Base-by-base conservation (phyloP, 1,140 invertebrate genomes). In the Hyposmocoma kahamanoa region DNA sequence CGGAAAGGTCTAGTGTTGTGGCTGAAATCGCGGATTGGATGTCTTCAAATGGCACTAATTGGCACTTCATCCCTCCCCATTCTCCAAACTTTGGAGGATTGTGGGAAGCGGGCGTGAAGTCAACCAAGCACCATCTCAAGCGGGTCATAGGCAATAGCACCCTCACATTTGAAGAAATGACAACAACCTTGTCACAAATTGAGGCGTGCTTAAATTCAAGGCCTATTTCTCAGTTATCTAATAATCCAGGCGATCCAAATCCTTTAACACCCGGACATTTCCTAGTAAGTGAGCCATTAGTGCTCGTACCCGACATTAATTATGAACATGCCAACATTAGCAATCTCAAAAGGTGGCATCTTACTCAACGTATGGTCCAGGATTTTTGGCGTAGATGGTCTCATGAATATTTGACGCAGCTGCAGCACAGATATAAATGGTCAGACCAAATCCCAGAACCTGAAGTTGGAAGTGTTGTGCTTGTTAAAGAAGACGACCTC, bases 261-360 rank as follows among this genome's bases (percentile, higher is more conserved):
- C 22, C 36, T 39, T n/a, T 39, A 13, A 39, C 36, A 28, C 47
- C 47, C 1, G 62, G 56, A 10, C 73, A 78, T 50, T 78, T 78
- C 26, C 42, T 75, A 6, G 67, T 69, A 19, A 67, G 74, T 2
- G 42, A 48, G 22, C 62, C 69, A 4, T 28, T 72, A 10, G 54
- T 45, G 5, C 15, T 49, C 3, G 9, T 61, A 2, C 47, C 51
- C 18, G 44, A 47, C 8, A 15, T 3, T 20, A 36, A 47, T 47
- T 47, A 34, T 47, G 26, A 43, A 24, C 22, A 22, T 3, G 15
- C 24, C 3, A 9, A 5, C 15, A 28, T 26, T 10, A 43, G 42
- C 18, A 22, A 8, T 24, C 13, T 47, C 1, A 47, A 34, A 28
- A 34, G 44, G 8, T 47, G 44, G 44, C 26, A 47, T 22, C 20